phyloP scores from a whole-genome alignment of 1,140 invertebrate species.

The Eumaeus atala region DNA sequence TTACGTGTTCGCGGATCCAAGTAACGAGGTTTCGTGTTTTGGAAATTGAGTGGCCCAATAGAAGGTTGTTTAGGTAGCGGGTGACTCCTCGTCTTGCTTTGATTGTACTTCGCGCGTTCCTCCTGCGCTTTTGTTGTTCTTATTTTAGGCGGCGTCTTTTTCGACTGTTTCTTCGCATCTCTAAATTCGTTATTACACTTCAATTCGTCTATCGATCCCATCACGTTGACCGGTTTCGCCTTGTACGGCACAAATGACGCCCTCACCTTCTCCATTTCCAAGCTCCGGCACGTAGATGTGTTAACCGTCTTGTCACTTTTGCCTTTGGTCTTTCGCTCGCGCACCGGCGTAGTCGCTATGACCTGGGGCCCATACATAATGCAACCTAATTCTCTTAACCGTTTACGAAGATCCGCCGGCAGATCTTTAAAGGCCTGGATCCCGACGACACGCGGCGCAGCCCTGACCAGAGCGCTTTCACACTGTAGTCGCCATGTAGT shows the following conservation, averaged over 20 bases:
- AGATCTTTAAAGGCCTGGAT: slow-evolving; percentile 53
- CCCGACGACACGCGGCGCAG: slow-evolving; percentile 39
- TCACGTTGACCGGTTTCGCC: slow-evolving; percentile 32
- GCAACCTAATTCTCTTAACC: slow-evolving; percentile 52
- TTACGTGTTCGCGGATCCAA: slow-evolving; percentile 32
- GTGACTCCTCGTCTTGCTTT: slow-evolving; percentile 34
- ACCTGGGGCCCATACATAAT: slow-evolving; percentile 48
- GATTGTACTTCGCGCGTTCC: slow-evolving; percentile 54
- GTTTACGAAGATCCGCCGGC: slow-evolving; percentile 39
- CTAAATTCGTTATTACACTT: slow-evolving; percentile 29
- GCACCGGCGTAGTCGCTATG: slow-evolving; percentile 25
- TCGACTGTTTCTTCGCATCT: slow-evolving; percentile 29
- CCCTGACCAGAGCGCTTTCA: slow-evolving; percentile 44
- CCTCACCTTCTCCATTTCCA: slow-evolving; percentile 52
- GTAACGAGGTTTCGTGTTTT: slow-evolving; percentile 46
- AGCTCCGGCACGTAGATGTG: slow-evolving; percentile 25
- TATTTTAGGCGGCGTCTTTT: slow-evolving; percentile 38
- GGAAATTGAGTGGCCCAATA: slow-evolving; percentile 23
- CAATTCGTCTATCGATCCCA: slow-evolving; percentile 28
- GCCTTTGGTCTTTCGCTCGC: slow-evolving; percentile 30
- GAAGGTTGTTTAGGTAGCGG: slow-evolving; percentile 20
- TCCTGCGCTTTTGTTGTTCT: slow-evolving; percentile 60
- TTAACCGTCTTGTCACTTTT: slow-evolving; percentile 19
- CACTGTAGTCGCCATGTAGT: slow-evolving; percentile 44
- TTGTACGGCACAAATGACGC: slow-evolving; percentile 51